phyloP scores from a whole-genome alignment of 2,797 vertebrate species.

The Diplodus puntazzo region DNA sequence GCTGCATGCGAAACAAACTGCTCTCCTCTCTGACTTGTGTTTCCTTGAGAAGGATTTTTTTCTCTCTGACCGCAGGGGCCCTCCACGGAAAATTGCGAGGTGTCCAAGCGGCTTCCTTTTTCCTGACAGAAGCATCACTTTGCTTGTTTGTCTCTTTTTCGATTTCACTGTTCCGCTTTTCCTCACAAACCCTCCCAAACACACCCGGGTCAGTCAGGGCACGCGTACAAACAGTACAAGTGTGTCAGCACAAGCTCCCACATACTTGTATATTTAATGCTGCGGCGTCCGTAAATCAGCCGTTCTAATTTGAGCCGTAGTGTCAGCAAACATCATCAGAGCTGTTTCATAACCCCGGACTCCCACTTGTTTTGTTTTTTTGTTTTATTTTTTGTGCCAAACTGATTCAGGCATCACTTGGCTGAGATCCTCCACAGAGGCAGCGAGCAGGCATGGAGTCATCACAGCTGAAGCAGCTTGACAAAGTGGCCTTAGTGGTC shows the following conservation, averaged over 20 bases:
- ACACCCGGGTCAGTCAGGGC: not conserved
- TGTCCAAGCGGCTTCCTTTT: not conserved
- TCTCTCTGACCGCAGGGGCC: constrained; percentile 27
- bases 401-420: constrained; percentile 22
- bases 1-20: constrained; percentile 55
- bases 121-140: constrained; percentile 22
- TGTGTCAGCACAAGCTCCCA: constrained; percentile 4
- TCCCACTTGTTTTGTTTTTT: constrained; percentile 22
- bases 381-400: not conserved
- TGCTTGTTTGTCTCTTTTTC: constrained; percentile 11
- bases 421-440: constrained; percentile 34
- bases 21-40: constrained; percentile 7
- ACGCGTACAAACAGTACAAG: not conserved
- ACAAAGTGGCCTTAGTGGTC: constrained; percentile 43
- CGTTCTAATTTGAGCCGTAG: constrained; percentile 21
- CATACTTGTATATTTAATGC: constrained; percentile 12
- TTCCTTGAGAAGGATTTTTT: constrained; percentile 23
- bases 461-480: constrained; percentile 32
- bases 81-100: constrained; percentile 15
- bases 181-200: not conserved
- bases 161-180: not conserved
- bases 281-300: not conserved
- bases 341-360: not conserved
- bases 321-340: constrained; percentile 30
- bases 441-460: constrained; percentile 35